Conservation (phyloP, 2,888 invertebrate genomes). For the Epistrophella euchroma region DNA sequence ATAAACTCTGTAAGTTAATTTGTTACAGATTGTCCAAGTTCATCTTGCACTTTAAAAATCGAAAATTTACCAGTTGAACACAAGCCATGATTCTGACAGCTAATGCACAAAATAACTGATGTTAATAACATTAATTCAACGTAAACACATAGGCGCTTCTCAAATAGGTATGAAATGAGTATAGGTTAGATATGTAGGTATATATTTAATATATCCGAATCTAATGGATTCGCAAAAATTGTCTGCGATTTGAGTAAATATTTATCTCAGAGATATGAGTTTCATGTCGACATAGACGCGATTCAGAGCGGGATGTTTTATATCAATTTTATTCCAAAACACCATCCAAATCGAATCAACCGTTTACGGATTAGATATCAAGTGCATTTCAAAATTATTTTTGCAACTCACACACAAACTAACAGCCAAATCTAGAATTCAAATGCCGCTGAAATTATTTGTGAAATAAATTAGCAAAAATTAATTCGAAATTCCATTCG, state of each 20-base stretch:
- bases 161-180: too few species aligned
- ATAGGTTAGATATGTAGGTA: too few species aligned
- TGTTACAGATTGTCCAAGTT: too few species aligned
- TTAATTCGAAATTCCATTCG: conserved; percentile 28
- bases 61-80: too few species aligned
- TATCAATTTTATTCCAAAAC: conserved; percentile 1
- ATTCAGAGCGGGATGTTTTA: neutral
- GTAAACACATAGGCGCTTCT: too few species aligned
- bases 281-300: conserved; percentile 1
- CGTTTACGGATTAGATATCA: neutral
- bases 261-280: conserved; percentile 36
- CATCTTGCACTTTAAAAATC: too few species aligned
- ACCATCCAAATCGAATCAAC: neutral
- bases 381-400: neutral
- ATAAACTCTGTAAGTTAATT: too few species aligned
- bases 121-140: too few species aligned
- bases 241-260: conserved; percentile 16
- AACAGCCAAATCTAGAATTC: neutral
- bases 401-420: neutral
- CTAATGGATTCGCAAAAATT: too few species aligned
- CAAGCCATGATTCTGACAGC: too few species aligned
- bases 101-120: too few species aligned
- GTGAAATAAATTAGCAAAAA: conserved; percentile 40
- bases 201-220: too few species aligned
- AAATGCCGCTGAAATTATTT: conserved; percentile 18